Evolutionary conservation across 2,797 vertebrate genomes (phyloP).

Genomic region (Semaprochilodus insignis): DNA sequence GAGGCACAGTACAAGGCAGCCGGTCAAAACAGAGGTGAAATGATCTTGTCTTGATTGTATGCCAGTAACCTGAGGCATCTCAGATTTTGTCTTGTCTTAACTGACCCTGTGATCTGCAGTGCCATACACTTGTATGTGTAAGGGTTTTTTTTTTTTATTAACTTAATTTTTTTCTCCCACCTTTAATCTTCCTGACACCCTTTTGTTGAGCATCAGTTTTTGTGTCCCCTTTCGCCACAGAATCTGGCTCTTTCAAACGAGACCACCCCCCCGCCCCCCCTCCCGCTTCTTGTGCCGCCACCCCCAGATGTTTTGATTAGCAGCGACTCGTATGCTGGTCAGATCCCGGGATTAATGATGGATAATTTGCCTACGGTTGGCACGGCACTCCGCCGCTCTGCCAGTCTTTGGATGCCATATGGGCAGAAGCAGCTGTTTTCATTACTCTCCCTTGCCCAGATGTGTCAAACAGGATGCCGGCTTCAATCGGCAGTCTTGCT

Average conservation of each 20-base stretch:
- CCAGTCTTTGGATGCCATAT: conserved; percentile 98
- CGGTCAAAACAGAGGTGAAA: too few species aligned
- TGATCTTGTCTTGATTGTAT: neutral
- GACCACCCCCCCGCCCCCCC: conserved; percentile 70
- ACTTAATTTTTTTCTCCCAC: conserved; percentile 40
- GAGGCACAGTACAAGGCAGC: too few species aligned
- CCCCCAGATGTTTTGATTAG: conserved; percentile 97
- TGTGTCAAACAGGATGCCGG: conserved; percentile 99
- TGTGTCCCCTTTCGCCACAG: conserved; percentile 68
- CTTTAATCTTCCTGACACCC: conserved; percentile 65
- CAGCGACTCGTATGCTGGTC: conserved; percentile 94
- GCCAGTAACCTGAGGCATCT: neutral
- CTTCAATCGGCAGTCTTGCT: conserved; percentile 86
- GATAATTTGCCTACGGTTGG: conserved; percentile 99
- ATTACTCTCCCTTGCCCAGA: conserved; percentile 99
- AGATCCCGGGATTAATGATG: conserved; percentile 99
- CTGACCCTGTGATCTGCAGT: neutral
- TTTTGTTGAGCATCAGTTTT: conserved; percentile 65
- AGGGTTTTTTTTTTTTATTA: conserved; percentile 7
- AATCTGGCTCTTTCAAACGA: conserved; percentile 75
- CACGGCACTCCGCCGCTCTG: conserved; percentile 85
- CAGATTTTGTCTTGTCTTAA: neutral
- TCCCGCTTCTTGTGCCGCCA: conserved; percentile 73
- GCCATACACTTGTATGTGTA: neutral
- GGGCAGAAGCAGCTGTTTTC: conserved; percentile 99